Percentiles rank a stretch among this genome's conserved stretches.
Evolutionary conservation across 2,113 vertebrate genomes (phyloP).

Genomic region (Poeciliopsis retropinna): DNA sequence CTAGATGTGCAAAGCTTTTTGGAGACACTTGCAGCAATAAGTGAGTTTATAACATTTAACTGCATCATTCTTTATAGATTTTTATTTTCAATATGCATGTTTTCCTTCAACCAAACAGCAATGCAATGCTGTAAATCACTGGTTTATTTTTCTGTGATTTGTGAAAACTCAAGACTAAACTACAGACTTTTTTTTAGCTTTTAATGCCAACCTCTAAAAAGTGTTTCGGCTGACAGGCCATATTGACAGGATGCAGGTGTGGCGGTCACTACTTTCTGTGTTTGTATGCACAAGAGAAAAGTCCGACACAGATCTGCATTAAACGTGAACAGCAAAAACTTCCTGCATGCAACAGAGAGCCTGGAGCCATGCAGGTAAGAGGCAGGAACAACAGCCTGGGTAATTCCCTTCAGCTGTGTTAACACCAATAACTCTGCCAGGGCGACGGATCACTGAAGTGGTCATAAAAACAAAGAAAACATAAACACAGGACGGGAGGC

Average conservation of each 20-base stretch:
- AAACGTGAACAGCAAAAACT: conserved; percentile 43
- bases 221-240: neutral
- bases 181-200: neutral
- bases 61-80: too few species aligned
- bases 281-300: conserved; percentile 4
- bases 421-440: conserved; percentile 69
- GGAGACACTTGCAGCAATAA: too few species aligned
- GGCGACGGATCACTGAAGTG: conserved; percentile 73
- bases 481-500: conserved; percentile 51
- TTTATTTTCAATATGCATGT: too few species aligned
- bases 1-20: too few species aligned
- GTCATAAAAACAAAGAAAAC: conserved; percentile 75
- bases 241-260: neutral
- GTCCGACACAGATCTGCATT: conserved; percentile 19
- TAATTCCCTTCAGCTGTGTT: conserved; percentile 82
- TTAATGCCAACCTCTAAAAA: neutral
- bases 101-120: too few species aligned
- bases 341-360: conserved; percentile 46
- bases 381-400: conserved; percentile 64
- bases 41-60: too few species aligned
- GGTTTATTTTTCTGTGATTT: too few species aligned
- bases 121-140: too few species aligned
- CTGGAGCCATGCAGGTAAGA: conserved; percentile 67
- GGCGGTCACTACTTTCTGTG: neutral
- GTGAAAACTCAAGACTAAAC: neutral